A percentile compares a stretch with the other conserved stretches of the same genome.
Conservation (phyloP, 2,888 invertebrate genomes). For the Drosophila suboccidentalis region DNA sequence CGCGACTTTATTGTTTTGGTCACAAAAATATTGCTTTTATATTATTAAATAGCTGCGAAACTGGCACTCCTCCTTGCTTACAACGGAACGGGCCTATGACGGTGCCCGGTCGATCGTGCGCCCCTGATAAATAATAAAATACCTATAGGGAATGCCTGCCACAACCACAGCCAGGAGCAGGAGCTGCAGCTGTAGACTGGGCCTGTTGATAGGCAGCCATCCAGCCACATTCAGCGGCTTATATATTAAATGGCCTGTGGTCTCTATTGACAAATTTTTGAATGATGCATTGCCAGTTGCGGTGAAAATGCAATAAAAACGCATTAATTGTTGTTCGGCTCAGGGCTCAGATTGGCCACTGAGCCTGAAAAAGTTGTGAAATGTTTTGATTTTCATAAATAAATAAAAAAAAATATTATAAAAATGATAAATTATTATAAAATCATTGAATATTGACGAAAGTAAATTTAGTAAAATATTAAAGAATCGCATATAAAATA, state of each 20-base stretch:
- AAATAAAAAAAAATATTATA: conserved; percentile 5
- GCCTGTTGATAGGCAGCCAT: conserved; percentile 39
- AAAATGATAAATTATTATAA: conserved; percentile 2
- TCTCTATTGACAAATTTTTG: conserved; percentile 79
- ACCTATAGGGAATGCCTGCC: conserved; percentile 67
- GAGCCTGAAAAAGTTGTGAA: conserved; percentile 4
- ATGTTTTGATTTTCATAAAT: conserved; percentile 34
- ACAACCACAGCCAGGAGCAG: conserved; percentile 2
- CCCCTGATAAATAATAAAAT: conserved; percentile 76
- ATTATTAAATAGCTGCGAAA: conserved; percentile 69
- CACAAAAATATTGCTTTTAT: conserved; percentile 81
- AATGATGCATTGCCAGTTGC: conserved; percentile 70
- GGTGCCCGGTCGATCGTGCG: conserved; percentile 58
- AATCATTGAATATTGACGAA: conserved; percentile 1
- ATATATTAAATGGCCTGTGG: conserved; percentile 73
- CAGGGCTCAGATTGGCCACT: conserved; percentile 35
- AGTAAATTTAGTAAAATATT: background rate
- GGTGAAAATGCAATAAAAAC: conserved; percentile 69
- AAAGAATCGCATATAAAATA: too few relatives aligned
- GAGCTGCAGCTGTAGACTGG: conserved; percentile 6
- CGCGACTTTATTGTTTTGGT: conserved; percentile 83
- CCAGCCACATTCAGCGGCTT: conserved; percentile 37
- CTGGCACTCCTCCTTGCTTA: conserved; percentile 24
- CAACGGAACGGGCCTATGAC: conserved; percentile 17
- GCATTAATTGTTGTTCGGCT: conserved; percentile 63